These are phyloP conservation scores for Drosophila leonis DNA, from an alignment of 2,888 invertebrate species.

Conservation along the genomic window DNA sequence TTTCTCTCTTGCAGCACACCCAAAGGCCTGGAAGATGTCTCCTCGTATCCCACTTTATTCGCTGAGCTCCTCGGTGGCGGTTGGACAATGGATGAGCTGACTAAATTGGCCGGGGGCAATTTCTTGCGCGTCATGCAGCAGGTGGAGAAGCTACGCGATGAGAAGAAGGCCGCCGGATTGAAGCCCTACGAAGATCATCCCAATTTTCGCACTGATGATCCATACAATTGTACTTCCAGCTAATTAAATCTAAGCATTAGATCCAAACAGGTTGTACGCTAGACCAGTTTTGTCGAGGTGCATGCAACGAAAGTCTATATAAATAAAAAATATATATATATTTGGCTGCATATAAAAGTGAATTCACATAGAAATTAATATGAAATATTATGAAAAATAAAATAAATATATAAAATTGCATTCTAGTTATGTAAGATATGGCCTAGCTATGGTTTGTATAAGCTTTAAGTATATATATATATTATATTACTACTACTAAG, in stretches of 20 bases:
- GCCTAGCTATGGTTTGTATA: conserved; percentile 67
- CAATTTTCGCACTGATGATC: conserved; percentile 85
- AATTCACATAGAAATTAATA: conserved; percentile 6
- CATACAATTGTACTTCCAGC: conserved; percentile 85
- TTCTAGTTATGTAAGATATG: conserved; percentile 50
- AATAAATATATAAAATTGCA: conserved; percentile 24
- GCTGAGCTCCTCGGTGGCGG: conserved; percentile 91
- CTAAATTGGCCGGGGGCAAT: conserved; percentile 92
- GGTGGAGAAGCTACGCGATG: conserved; percentile 91
- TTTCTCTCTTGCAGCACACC: conserved; percentile 88
- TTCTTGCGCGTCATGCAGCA: conserved; percentile 88
- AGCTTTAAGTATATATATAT: conserved; percentile 63
- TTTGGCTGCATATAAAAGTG: conserved; percentile 44
- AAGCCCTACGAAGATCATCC: conserved; percentile 90
- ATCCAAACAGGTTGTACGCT: conserved; percentile 66
- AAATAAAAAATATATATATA: not conserved
- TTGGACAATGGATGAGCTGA: conserved; percentile 92
- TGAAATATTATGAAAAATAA: conserved; percentile 18
- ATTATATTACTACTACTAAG: conserved; percentile 15
- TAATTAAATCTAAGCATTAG: conserved; percentile 80
- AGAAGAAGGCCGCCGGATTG: conserved; percentile 89
- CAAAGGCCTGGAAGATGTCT: conserved; percentile 92
- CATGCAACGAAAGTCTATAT: conserved; percentile 34
- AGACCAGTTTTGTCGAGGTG: conserved; percentile 27
- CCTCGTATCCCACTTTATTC: conserved; percentile 91